These are phyloP conservation scores for Tanypteryx hageni DNA, from an alignment of 2,888 invertebrate species.

Conservation along the genomic window DNA sequence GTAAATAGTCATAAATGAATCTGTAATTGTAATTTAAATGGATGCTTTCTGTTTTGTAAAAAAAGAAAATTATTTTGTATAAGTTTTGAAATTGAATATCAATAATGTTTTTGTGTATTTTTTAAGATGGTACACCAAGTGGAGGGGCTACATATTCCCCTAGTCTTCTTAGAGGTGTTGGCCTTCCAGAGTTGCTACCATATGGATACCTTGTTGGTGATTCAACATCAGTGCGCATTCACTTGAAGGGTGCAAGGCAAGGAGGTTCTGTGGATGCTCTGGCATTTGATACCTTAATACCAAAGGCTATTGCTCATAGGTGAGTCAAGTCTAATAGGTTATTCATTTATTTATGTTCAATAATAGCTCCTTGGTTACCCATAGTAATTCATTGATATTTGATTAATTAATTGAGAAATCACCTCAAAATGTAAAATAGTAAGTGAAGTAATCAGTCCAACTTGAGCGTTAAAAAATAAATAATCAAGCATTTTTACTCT, in stretches of 20 bases:
- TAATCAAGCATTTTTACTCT: not conserved
- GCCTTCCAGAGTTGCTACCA: slow-evolving; percentile 91
- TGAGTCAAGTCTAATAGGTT: slow-evolving; percentile 72
- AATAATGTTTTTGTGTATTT: not conserved
- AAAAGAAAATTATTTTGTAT: not conserved
- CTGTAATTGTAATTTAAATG: not conserved
- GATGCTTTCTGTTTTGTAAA: not conserved
- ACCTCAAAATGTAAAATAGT: too few relatives aligned
- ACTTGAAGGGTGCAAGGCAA: slow-evolving; percentile 82
- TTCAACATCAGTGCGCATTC: slow-evolving; percentile 76
- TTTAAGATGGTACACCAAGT: slow-evolving; percentile 39
- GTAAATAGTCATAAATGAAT: not conserved
- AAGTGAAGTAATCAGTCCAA: too few relatives aligned
- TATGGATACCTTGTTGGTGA: slow-evolving; percentile 94
- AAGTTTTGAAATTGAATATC: not conserved
- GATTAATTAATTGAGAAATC: too few relatives aligned
- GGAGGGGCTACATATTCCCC: slow-evolving; percentile 36
- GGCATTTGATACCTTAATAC: slow-evolving; percentile 96
- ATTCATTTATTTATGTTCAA: too few relatives aligned
- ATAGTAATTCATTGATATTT: too few relatives aligned
- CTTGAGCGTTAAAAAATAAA: too few relatives aligned
- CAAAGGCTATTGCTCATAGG: slow-evolving; percentile 96
- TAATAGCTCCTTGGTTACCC: too few relatives aligned
- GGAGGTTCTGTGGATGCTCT: slow-evolving; percentile 93
- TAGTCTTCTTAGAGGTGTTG: slow-evolving; percentile 48